Evolutionary conservation across 2,797 vertebrate genomes (phyloP), one percentile per base, ranked within the genome.

Genomic region (Acanthurus lineatus): DNA sequence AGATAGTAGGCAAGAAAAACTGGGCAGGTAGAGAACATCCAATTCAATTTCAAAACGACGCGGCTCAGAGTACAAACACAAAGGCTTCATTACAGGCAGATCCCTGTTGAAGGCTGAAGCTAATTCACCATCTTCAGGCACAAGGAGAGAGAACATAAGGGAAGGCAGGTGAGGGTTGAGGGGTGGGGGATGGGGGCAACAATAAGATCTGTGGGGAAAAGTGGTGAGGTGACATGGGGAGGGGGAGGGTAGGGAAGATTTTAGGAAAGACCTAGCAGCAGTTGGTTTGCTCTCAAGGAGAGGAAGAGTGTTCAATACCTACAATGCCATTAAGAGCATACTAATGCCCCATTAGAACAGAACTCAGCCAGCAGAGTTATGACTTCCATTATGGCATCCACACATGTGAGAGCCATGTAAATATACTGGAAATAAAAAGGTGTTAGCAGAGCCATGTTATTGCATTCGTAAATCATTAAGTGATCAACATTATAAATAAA

Each of bases 51-150:
- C n/a, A 22, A 90, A 89, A 83, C 53, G 73, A 89, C 64, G 72
- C 87, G 88, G 90, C 89, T 93, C 89, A 89, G 78, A 86, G 92
- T 92, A 85, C 93, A 94, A 93, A 94, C 92, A 93, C 91, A 94
- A 94, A 92, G 88, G 86, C 84, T 93, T 93, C 91, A 92, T 93
- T 92, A 90, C 86, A 82, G 81, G 67, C 82, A 79, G 77, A 89
- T 92, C 88, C 83, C 89, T 67, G 85, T 78, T 88, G 88, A 91
- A 91, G 69, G 84, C 81, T 83, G 88, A 17, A 78, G 87, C 86
- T 90, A 91, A 93, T 93, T 92, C 89, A 79, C 73, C 20, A 54
- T 89, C 82, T 88, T 85, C 69, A 80, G 73, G 86, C 83, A 56
- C 22, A 40, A 74, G 63, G 60, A 69, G 77, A 83, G 64, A 64